phyloP scores from a whole-genome alignment of 2,888 invertebrate species.

The Amaurobius ferox region DNA sequence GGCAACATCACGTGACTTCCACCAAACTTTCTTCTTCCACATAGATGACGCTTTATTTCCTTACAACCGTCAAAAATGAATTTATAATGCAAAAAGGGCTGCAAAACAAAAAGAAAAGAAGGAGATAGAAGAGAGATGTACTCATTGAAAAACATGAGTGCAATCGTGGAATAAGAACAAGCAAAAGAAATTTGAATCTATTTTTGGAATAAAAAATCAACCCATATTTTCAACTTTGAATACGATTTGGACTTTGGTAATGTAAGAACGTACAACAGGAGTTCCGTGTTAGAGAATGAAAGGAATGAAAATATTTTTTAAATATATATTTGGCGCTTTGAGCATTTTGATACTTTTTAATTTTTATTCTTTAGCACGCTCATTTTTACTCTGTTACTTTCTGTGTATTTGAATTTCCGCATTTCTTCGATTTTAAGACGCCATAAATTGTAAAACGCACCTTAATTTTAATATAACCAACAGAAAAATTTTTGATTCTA shows the following conservation, averaged over 20 bases:
- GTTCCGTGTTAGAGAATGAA: too few relatives aligned
- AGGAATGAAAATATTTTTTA: too few relatives aligned
- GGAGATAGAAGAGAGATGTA: background rate
- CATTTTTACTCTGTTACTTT: too few relatives aligned
- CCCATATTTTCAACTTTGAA: background rate
- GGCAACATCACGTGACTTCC: slow-evolving; percentile 1
- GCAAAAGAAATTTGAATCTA: background rate
- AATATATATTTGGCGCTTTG: too few relatives aligned
- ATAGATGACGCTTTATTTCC: background rate
- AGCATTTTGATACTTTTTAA: too few relatives aligned
- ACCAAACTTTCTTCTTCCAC: background rate
- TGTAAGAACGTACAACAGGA: too few relatives aligned
- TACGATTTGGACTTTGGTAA: background rate
- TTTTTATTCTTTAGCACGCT: too few relatives aligned
- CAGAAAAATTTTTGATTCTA: too few relatives aligned
- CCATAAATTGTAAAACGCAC: too few relatives aligned
- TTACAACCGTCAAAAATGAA: background rate
- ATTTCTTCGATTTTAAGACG: too few relatives aligned
- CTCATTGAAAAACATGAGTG: slow-evolving; percentile 10
- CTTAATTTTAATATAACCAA: too few relatives aligned
- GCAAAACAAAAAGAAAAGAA: background rate
- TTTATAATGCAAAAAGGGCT: background rate
- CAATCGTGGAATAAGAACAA: background rate
- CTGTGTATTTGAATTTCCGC: too few relatives aligned
- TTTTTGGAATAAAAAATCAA: background rate